Evolutionary conservation across 2,888 invertebrate genomes (phyloP).

Genomic region (Oligia latruncula): DNA sequence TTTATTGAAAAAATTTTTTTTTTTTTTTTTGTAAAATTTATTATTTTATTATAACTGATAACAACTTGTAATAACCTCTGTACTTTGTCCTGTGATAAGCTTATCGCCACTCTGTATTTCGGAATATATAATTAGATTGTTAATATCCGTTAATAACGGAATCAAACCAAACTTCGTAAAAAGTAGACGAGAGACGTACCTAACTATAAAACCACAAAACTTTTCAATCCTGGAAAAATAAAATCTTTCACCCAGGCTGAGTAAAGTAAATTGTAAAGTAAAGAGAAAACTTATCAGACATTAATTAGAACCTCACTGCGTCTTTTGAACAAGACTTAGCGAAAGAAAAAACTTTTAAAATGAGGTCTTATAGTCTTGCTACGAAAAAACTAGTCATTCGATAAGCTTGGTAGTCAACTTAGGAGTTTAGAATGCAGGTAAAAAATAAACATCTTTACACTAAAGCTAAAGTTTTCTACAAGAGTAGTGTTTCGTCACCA

Average conservation of each 20-base stretch:
- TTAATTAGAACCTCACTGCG: conserved; percentile 27
- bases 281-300: conserved; percentile 24
- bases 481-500: no score
- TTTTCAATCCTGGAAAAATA: not conserved
- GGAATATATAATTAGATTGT: no score
- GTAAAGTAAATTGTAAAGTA: not conserved
- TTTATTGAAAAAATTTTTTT: no score
- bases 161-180: no score
- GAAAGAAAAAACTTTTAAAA: conserved; percentile 10
- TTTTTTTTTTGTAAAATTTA: no score
- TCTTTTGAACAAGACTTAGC: conserved; percentile 1
- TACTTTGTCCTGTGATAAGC: no score
- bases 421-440: not conserved
- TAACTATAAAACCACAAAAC: not conserved
- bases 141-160: no score
- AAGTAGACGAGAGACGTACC: no score
- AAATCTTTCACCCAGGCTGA: not conserved
- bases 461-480: not conserved
- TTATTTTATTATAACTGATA: no score
- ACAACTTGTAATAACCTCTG: no score
- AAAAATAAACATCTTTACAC: not conserved
- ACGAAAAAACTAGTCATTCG: not conserved
- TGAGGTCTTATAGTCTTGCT: not conserved
- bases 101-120: no score
- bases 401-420: not conserved